These are phyloP conservation scores for Sinhomidia bicolor DNA, from an alignment of 2,888 invertebrate species.

Conservation along the genomic window DNA sequence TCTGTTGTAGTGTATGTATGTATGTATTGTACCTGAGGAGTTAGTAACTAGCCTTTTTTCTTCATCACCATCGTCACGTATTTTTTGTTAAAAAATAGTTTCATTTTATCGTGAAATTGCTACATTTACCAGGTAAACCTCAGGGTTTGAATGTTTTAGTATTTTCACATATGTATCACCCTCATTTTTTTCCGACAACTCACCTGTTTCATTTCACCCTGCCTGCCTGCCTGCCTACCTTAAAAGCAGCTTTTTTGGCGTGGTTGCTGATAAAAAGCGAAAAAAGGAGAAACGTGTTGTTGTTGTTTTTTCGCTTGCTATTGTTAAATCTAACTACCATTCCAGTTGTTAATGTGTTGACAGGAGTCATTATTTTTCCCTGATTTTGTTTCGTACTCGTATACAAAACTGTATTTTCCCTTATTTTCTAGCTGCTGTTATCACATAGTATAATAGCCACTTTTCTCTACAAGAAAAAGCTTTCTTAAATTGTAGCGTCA, in stretches of 20 bases:
- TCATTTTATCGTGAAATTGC: conserved; percentile 68
- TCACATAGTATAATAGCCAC: neutral
- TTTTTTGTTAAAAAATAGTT: conserved; percentile 50
- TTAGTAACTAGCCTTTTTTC: conserved; percentile 56
- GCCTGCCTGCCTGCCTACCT: neutral
- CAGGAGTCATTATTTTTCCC: conserved; percentile 32
- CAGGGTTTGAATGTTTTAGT: conserved; percentile 68
- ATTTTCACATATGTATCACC: conserved; percentile 55
- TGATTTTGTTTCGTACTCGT: conserved; percentile 4
- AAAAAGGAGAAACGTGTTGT: no score
- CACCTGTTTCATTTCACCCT: conserved; percentile 13
- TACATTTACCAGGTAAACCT: conserved; percentile 66
- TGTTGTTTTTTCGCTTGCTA: no score
- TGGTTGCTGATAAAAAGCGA: no score
- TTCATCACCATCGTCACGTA: neutral
- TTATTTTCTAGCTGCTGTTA: neutral
- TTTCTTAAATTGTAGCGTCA: neutral
- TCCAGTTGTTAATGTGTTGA: conserved; percentile 18
- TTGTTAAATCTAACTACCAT: neutral
- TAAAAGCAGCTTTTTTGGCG: no score
- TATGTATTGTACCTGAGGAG: no score
- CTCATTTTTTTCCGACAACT: conserved; percentile 3
- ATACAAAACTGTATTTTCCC: neutral
- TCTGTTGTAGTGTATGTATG: neutral
- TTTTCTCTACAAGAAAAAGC: neutral